Evolutionary conservation across 2,797 vertebrate genomes (phyloP).

Genomic region (Micropoecilia bifurca): DNA sequence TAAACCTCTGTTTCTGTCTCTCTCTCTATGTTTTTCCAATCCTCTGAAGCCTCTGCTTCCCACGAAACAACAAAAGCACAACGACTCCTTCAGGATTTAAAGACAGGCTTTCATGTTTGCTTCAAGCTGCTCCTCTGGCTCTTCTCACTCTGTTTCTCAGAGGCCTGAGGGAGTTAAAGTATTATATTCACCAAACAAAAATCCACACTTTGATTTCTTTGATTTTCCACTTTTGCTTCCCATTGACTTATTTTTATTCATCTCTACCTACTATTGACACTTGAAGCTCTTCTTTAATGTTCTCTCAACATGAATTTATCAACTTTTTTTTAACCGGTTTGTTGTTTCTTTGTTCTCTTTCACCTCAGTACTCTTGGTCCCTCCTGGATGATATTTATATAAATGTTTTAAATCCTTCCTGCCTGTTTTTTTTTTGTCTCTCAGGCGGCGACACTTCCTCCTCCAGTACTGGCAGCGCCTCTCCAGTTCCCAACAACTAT

Average conservation of each 20-base stretch:
- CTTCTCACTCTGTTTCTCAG: slow-evolving; percentile 3
- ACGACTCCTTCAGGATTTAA: not conserved
- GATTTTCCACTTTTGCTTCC: not conserved
- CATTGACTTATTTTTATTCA: not conserved
- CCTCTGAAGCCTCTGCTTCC: not conserved
- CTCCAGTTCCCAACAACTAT: slow-evolving; percentile 91
- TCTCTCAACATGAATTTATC: not conserved
- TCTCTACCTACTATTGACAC: not conserved
- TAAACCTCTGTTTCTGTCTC: not conserved
- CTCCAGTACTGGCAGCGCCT: slow-evolving; percentile 92
- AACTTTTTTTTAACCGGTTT: too few species aligned
- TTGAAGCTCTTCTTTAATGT: not conserved
- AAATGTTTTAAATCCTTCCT: not conserved
- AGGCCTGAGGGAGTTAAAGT: slow-evolving; percentile 15
- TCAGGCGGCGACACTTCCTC: slow-evolving; percentile 93
- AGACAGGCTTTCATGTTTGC: not conserved
- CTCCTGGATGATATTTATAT: not conserved
- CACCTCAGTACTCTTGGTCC: not conserved
- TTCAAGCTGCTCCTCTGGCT: not conserved
- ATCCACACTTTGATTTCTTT: not conserved
- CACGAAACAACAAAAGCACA: not conserved
- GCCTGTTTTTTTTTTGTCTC: slow-evolving; percentile 6
- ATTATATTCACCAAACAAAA: slow-evolving; percentile 8
- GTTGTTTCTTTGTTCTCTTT: not conserved
- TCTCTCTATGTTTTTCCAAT: not conserved